Percentiles rank a stretch among this genome's conserved stretches.
phyloP scores from a whole-genome alignment of 2,888 invertebrate species.

The Hirtodrosophila alboralis region DNA sequence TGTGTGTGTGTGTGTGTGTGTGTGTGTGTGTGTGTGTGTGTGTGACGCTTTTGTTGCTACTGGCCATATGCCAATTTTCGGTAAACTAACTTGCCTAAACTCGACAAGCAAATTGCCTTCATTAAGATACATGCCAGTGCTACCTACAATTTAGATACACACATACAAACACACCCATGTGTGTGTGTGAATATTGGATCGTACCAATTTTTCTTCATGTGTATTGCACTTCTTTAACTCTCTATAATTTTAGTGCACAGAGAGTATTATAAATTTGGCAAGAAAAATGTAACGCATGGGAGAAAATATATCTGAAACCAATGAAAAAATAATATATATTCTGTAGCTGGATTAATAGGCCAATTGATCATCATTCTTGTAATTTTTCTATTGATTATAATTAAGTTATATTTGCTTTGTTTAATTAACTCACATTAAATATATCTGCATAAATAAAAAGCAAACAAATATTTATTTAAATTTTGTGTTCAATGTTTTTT shows the following conservation, averaged over 20 bases:
- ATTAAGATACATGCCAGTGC: conserved; percentile 78
- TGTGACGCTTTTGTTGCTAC: conserved; percentile 68
- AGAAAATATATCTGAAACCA: no score
- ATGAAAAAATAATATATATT: no score
- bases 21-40: conserved; percentile 18
- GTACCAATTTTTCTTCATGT: conserved; percentile 53
- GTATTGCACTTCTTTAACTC: conserved; percentile 46
- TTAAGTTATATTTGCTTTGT: no score
- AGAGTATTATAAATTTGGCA: no score
- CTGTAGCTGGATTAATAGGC: no score
- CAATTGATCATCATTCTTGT: no score
- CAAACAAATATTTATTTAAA: no score
- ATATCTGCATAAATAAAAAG: no score
- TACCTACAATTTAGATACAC: conserved; percentile 72
- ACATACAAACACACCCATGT: conserved; percentile 21
- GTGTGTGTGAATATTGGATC: conserved; percentile 38
- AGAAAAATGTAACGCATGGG: no score
- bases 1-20: conserved; percentile 6
- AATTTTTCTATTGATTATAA: no score
- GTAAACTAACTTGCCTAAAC: conserved; percentile 81
- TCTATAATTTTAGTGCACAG: conserved; percentile 2
- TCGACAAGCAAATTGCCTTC: conserved; percentile 80
- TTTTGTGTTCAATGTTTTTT: no score
- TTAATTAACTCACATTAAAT: no score
- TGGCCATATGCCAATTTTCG: conserved; percentile 82